Evolutionary conservation across 2,888 invertebrate genomes (phyloP).

Genomic region (Dendrolimus pini): DNA sequence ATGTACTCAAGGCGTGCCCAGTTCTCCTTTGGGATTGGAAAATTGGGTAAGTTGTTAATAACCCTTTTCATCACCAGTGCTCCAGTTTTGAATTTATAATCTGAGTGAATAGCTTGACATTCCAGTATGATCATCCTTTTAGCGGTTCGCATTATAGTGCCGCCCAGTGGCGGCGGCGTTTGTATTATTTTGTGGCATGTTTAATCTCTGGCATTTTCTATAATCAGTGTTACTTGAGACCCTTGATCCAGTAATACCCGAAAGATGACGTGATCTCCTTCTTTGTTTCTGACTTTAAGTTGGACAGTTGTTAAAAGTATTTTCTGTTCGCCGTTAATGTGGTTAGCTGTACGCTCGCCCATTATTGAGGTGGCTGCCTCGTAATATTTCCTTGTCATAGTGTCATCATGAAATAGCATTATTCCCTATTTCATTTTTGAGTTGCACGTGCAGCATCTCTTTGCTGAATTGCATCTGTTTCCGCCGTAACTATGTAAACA

Average conservation of each 20-base stretch:
- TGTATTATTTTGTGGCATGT: slow-evolving; percentile 1
- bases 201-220: slow-evolving; percentile 7
- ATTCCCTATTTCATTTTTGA: too few species aligned
- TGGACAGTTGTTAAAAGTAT: slow-evolving; percentile 3
- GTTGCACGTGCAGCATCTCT: background rate
- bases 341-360: background rate
- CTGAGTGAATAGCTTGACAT: background rate
- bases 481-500: slow-evolving; percentile 3
- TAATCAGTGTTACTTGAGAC: slow-evolving; percentile 6
- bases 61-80: background rate
- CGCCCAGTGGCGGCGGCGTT: background rate
- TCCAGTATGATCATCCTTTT: background rate
- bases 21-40: background rate
- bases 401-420: too few species aligned
- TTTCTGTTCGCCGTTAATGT: background rate
- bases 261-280: slow-evolving; percentile 4
- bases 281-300: slow-evolving; percentile 4
- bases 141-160: background rate
- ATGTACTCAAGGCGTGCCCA: slow-evolving; percentile 6
- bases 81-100: background rate
- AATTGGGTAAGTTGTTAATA: background rate
- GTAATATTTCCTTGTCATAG: background rate
- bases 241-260: slow-evolving; percentile 8
- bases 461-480: slow-evolving; percentile 1
- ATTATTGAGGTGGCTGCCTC: background rate